Evolutionary conservation across 2,888 invertebrate species (phyloP).

Genomic region (Orthosia gothica): DNA sequence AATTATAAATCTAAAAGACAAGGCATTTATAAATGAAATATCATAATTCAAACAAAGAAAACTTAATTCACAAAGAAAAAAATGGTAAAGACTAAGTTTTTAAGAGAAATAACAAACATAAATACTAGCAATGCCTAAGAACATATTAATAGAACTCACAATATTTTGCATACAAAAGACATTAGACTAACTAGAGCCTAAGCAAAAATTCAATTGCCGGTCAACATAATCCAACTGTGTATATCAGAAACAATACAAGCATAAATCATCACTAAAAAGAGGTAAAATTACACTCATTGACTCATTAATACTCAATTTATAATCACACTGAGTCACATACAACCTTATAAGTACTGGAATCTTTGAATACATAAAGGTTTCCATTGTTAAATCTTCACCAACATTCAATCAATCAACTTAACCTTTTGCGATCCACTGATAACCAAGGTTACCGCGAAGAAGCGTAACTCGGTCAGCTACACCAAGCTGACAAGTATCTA

Average conservation of each 20-base stretch:
- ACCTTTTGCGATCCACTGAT: background rate
- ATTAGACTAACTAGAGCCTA: background rate
- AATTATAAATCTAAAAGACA: too few species aligned
- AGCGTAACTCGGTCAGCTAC: too few species aligned
- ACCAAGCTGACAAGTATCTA: too few species aligned
- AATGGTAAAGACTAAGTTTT: too few species aligned
- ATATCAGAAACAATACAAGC: conserved; percentile 7
- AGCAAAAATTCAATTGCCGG: background rate
- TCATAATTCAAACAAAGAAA: too few species aligned
- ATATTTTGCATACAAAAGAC: background rate
- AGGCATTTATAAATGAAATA: too few species aligned
- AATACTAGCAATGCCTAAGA: background rate
- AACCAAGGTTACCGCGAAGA: too few species aligned
- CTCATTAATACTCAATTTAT: conserved; percentile 3
- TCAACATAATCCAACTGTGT: background rate
- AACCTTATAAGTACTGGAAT: conserved; percentile 2
- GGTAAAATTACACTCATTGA: background rate
- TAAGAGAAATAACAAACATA: background rate
- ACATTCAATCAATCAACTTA: background rate
- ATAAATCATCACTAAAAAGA: background rate
- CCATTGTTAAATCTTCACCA: background rate
- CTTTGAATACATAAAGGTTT: conserved; percentile 10
- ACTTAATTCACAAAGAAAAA: too few species aligned
- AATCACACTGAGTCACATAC: background rate
- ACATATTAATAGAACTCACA: background rate